A percentile compares a stretch with the other conserved stretches of the same genome.
Conservation (phyloP, 2,113 vertebrate species). For the Oncorhynchus keta region DNA sequence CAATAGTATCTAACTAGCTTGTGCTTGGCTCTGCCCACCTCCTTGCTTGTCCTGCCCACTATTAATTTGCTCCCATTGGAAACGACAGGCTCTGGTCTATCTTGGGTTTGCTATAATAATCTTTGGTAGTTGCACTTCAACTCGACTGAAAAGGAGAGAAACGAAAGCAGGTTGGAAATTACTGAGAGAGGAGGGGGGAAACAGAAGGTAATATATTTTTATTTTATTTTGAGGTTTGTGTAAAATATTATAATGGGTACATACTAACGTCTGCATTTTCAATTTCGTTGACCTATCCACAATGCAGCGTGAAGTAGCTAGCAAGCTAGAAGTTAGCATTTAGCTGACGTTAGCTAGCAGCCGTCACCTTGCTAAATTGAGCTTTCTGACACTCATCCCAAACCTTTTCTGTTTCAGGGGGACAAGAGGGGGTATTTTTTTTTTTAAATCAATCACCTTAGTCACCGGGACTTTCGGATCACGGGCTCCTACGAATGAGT, state of each 20-base stretch:
- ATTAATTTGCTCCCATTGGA: too few relatives aligned
- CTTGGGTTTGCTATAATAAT: too few relatives aligned
- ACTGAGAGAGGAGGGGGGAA: conserved; percentile 36
- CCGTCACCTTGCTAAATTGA: conserved; percentile 55
- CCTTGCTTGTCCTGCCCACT: too few relatives aligned
- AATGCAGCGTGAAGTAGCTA: conserved; percentile 41
- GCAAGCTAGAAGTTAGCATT: conserved; percentile 42
- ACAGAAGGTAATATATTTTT: conserved; percentile 46
- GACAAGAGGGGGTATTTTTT: conserved; percentile 54
- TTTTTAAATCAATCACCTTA: conserved; percentile 54
- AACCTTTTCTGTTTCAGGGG: conserved; percentile 68
- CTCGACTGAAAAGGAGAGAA: conserved; percentile 52
- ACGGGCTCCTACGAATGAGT: conserved; percentile 20
- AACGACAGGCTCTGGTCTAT: too few relatives aligned
- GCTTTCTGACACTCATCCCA: conserved; percentile 63
- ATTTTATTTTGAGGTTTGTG: neutral
- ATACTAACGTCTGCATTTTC: neutral
- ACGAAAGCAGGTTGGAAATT: conserved; percentile 47
- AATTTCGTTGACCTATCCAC: neutral
- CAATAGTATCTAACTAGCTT: too few relatives aligned
- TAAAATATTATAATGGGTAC: neutral
- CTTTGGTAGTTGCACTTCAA: conserved; percentile 41
- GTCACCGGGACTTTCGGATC: conserved; percentile 34
- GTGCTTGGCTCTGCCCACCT: too few relatives aligned
- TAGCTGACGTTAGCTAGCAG: conserved; percentile 39